These are phyloP conservation scores for Cladorhizidae sp. DNA, from an alignment of 37 sponge, comb jelly and placozoan genomes.

Conservation along the genomic window DNA sequence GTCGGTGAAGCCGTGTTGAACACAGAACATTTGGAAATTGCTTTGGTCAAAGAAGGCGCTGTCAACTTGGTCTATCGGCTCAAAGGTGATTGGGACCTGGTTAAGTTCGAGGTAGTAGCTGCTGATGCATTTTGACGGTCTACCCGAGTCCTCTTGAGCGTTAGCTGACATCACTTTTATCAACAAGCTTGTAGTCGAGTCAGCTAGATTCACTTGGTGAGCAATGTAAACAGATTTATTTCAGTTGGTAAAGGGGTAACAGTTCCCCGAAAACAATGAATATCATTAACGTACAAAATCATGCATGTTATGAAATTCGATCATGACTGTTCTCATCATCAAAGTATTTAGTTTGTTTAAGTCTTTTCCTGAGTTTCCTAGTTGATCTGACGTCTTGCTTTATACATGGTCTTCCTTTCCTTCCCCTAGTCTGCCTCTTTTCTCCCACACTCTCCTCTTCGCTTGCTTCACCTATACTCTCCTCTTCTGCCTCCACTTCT, in stretches of 20 bases:
- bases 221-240: no score
- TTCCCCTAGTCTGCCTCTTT: background rate
- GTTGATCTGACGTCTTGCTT: background rate
- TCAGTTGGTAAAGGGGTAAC: no score
- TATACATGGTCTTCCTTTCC: background rate
- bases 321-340: background rate
- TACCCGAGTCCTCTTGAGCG: constrained; percentile 12
- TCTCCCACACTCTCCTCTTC: constrained; percentile 17
- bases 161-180: no score
- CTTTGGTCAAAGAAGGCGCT: constrained; percentile 80
- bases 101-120: constrained; percentile 43
- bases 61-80: constrained; percentile 67
- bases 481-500: constrained; percentile 4
- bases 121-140: background rate
- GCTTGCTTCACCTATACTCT: background rate
- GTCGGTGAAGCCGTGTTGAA: constrained; percentile 78
- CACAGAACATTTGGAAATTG: constrained; percentile 86
- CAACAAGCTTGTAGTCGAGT: no score
- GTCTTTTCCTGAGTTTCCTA: background rate
- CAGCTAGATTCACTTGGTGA: no score
- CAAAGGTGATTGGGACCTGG: constrained; percentile 71
- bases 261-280: no score
- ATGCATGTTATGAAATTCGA: no score
- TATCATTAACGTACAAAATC: no score
- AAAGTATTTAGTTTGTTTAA: background rate